phyloP scores from a whole-genome alignment of 2,888 invertebrate species.

The Caenorhabditis sp. region DNA sequence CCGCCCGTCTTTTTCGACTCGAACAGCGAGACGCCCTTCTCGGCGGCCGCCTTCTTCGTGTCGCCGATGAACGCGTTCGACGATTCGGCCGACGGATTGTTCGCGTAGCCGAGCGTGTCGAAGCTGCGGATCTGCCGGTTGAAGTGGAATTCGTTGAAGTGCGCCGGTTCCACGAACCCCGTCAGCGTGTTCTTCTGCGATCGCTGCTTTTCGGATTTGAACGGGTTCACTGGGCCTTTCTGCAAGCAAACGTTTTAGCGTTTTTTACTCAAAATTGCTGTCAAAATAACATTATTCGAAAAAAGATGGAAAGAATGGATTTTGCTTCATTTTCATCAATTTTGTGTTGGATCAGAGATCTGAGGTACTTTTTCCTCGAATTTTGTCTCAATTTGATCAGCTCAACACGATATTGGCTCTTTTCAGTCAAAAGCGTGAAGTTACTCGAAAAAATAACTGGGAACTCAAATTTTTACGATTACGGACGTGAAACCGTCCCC shows the following conservation, averaged over 20 bases:
- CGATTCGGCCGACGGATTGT: conserved; percentile 90
- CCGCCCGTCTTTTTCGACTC: conserved; percentile 82
- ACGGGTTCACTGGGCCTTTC: conserved; percentile 93
- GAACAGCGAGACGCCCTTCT: conserved; percentile 85
- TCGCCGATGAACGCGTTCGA: conserved; percentile 73
- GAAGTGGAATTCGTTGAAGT: conserved; percentile 89
- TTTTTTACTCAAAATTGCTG: too few relatives aligned
- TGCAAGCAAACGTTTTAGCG: too few relatives aligned
- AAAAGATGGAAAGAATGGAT: too few relatives aligned
- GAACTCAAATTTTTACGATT: too few relatives aligned
- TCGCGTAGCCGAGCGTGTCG: conserved; percentile 85
- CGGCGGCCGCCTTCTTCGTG: conserved; percentile 69
- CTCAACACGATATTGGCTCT: too few relatives aligned
- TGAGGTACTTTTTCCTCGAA: too few relatives aligned
- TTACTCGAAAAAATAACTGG: too few relatives aligned
- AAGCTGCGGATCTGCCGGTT: conserved; percentile 76
- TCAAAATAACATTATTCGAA: conserved; percentile 13
- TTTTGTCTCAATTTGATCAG: too few relatives aligned
- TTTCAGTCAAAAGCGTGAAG: too few relatives aligned
- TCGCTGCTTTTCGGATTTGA: conserved; percentile 90
- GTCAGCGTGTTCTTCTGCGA: conserved; percentile 92
- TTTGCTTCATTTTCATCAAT: too few relatives aligned
- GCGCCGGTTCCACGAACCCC: conserved; percentile 94
- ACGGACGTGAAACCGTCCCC: too few relatives aligned
- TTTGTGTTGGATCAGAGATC: too few relatives aligned